These are phyloP conservation scores for Tachyglossus aculeatus DNA, from an alignment of 2,797 vertebrate species.

Conservation along the genomic window DNA sequence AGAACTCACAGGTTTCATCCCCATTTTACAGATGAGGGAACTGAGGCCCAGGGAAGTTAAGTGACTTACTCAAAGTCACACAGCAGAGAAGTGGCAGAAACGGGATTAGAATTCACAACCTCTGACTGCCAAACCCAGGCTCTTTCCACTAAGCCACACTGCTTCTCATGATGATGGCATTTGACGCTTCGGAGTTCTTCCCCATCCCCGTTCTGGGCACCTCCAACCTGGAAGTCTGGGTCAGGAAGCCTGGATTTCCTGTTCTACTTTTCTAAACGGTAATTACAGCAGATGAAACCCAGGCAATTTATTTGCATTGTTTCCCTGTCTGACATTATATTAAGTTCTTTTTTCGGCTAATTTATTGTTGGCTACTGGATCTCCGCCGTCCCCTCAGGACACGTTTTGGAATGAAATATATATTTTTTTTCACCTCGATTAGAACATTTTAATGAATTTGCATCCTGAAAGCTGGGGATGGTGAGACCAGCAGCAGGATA, in stretches of 20 bases:
- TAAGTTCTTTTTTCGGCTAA: constrained; percentile 51
- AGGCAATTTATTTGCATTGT: constrained; percentile 46
- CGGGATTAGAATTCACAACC: too few relatives aligned
- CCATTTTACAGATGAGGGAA: too few relatives aligned
- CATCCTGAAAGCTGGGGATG: constrained; percentile 23
- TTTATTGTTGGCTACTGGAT: constrained; percentile 58
- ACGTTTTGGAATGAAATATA: constrained; percentile 59
- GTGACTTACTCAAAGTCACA: too few relatives aligned
- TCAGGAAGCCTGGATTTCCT: constrained; percentile 1
- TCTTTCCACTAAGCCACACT: too few relatives aligned
- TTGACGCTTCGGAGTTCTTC: background rate
- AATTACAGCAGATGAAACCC: constrained; percentile 40
- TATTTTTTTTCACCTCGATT: constrained; percentile 38
- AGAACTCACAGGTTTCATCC: too few relatives aligned
- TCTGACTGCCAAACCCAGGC: too few relatives aligned
- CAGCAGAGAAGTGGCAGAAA: too few relatives aligned
- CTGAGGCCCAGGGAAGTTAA: too few relatives aligned
- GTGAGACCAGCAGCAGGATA: constrained; percentile 47
- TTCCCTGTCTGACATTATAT: constrained; percentile 17
- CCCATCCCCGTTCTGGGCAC: background rate
- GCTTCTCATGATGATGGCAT: too few relatives aligned
- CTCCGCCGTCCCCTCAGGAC: constrained; percentile 42
- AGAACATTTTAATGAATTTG: constrained; percentile 61
- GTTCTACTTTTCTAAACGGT: constrained; percentile 37
- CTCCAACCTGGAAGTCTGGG: background rate